Conservation (phyloP, 2,888 invertebrate genomes). For the Hetaerina titia region DNA sequence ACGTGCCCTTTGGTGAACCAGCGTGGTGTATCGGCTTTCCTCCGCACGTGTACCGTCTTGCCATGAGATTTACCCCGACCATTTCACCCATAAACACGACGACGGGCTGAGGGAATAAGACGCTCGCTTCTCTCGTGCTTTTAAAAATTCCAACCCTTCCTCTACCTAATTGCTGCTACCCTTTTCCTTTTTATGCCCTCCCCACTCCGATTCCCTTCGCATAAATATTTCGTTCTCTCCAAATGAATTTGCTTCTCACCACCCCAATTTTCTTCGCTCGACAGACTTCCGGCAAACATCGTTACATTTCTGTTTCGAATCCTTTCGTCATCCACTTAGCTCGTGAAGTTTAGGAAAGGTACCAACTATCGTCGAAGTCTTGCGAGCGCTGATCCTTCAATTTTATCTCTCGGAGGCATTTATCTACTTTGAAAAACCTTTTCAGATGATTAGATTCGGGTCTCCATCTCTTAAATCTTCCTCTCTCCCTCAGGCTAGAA, state of each 20-base stretch:
- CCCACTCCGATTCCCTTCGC: neutral
- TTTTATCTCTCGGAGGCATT: neutral
- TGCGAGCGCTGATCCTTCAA: neutral
- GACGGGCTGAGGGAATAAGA: neutral
- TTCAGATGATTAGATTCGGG: neutral
- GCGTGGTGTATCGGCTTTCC: conserved; percentile 3
- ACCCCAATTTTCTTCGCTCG: neutral
- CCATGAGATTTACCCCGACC: neutral
- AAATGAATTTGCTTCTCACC: neutral
- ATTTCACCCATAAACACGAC: neutral
- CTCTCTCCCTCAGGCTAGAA: too few species aligned
- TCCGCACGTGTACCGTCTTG: neutral
- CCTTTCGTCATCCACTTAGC: conserved; percentile 10
- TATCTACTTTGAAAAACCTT: neutral
- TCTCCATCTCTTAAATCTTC: neutral
- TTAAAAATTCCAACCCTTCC: neutral
- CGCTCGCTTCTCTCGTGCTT: neutral
- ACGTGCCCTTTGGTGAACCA: conserved; percentile 2
- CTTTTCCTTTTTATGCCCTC: neutral
- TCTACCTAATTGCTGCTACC: neutral
- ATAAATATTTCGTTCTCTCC: conserved; percentile 9
- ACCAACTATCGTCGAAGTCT: neutral
- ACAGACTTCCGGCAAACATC: neutral
- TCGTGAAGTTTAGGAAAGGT: neutral
- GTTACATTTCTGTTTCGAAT: neutral